A percentile compares a stretch with the other conserved stretches of the same genome.
Conservation (phyloP, 2,797 vertebrate genomes). For the Darevskia mixta region DNA sequence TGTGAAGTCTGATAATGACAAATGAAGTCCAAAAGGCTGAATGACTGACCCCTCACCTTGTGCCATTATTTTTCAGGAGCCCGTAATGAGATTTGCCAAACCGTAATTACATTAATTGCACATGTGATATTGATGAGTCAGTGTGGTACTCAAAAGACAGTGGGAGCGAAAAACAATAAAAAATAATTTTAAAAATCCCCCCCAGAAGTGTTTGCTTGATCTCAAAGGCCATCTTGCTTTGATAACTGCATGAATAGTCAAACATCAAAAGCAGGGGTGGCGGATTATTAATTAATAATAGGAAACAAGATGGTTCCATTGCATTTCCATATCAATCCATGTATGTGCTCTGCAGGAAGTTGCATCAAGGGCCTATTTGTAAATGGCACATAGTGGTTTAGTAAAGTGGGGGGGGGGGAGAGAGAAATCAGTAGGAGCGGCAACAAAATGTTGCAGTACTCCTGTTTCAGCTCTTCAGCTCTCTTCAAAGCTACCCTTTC, state of each 20-base stretch:
- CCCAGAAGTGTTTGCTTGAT: neutral
- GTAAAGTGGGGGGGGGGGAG: neutral
- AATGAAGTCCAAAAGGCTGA: conserved; percentile 15
- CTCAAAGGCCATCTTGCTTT: neutral
- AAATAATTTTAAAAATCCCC: neutral
- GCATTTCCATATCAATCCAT: conserved; percentile 12
- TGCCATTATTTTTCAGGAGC: neutral
- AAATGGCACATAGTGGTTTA: neutral
- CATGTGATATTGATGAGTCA: neutral
- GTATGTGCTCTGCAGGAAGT: neutral
- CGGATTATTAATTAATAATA: neutral
- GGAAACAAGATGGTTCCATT: conserved; percentile 45
- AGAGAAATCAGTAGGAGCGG: neutral
- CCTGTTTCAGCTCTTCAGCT: neutral
- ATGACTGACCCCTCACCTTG: neutral
- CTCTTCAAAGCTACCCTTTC: neutral
- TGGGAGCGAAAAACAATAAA: neutral
- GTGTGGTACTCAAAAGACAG: rapidly evolving
- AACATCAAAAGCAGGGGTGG: neutral
- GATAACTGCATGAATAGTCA: neutral
- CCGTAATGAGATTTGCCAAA: conserved; percentile 23
- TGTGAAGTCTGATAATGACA: neutral
- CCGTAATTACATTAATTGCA: conserved; percentile 2
- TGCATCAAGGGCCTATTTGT: neutral
- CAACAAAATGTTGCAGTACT: neutral